Evolutionary conservation across 1,140 invertebrate genomes (phyloP), one percentile per base, ranked within the genome.

Genomic region (Hypothenemus hampei): DNA sequence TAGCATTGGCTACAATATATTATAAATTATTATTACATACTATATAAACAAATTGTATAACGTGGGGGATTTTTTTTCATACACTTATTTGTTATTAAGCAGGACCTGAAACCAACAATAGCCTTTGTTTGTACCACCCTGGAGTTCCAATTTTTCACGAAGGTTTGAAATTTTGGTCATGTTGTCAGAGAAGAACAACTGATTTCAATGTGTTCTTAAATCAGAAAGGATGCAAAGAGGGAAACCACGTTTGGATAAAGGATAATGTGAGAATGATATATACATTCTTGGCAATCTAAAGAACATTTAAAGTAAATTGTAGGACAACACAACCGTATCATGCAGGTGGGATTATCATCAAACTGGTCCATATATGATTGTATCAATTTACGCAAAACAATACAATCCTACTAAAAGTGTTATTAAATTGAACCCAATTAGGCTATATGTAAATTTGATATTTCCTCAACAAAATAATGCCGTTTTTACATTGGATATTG

Each of bases 141-240:
- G 97, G 96, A 0, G 74, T 78, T 13, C 92, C 96, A 2, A 80
- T 99, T 35, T 99, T 99, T 71, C 97, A 99, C 69, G 97, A 99
- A 78, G 97, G 94, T 0, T 77, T 98, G 69, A 99, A 99, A 73
- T 99, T 85, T 72, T 99, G 96, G 96, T 89, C 92, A 0, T 99
- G 97, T 68, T 99, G 96, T 67, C 80, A 88, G 60, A 90, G 88
- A 64, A 87, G 87, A 65, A 98, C 96, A 1, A 87, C 91, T 8
- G 94, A 99, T 69, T 99, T 99, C 72, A 81, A 88, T 48, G 79
- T 78, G 10, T 98, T 98, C 70, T 75, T 98, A 21, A 85, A 86
- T 37, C 95, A 98, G 77, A 80, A 80, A 35, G 87, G 87, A 0
- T 99, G 97, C 72, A 77, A 78, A 11, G 78, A 77, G 49, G 94